These are phyloP conservation scores for Monochamus alternatus DNA, from an alignment of 2,888 invertebrate genomes.

Conservation along the genomic window DNA sequence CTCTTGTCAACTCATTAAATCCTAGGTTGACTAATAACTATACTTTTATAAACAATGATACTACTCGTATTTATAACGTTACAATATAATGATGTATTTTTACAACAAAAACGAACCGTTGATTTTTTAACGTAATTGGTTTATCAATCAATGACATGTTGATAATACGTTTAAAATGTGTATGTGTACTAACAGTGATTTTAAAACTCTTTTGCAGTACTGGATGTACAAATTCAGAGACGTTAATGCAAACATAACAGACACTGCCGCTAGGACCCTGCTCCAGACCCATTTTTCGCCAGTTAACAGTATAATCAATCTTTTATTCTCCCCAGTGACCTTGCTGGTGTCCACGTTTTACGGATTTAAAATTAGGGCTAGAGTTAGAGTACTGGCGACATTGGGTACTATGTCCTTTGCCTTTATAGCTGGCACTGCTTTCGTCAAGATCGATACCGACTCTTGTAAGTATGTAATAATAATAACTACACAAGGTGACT, in stretches of 20 bases:
- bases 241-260: constrained; percentile 29
- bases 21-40: too few relatives aligned
- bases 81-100: too few relatives aligned
- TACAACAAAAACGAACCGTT: too few relatives aligned
- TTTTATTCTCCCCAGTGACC: constrained; percentile 44
- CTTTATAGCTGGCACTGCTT: constrained; percentile 45
- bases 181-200: too few relatives aligned
- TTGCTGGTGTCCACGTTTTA: constrained; percentile 44
- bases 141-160: too few relatives aligned
- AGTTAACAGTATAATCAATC: constrained; percentile 40
- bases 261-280: constrained; percentile 46
- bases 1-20: too few relatives aligned
- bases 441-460: constrained; percentile 50
- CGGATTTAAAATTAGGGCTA: constrained; percentile 44
- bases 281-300: constrained; percentile 52
- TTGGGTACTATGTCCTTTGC: constrained; percentile 40
- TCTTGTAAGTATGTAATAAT: constrained; percentile 43
- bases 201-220: constrained; percentile 33
- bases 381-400: constrained; percentile 41
- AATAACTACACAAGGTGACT: too few relatives aligned
- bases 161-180: too few relatives aligned
- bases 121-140: too few relatives aligned
- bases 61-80: too few relatives aligned
- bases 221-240: constrained; percentile 48
- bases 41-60: too few relatives aligned